Evolutionary conservation across 2,888 invertebrate genomes (phyloP).

Genomic region (Temnothorax unifasciatus): DNA sequence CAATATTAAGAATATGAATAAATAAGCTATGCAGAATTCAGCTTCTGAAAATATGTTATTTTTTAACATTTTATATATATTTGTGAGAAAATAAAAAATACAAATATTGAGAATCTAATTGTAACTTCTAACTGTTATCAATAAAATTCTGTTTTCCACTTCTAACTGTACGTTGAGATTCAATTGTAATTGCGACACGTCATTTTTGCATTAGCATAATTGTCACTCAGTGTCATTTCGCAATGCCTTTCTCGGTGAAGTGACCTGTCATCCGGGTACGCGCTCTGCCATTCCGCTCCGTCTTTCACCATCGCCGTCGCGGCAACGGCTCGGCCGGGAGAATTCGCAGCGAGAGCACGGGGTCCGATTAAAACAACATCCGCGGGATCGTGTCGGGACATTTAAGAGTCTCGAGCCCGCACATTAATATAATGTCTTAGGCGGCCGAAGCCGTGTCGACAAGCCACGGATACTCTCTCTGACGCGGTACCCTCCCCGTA

Average conservation of each 20-base stretch:
- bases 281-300: slow-evolving; percentile 18
- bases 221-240: slow-evolving; percentile 17
- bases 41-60: background rate
- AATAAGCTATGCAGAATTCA: background rate
- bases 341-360: slow-evolving; percentile 36
- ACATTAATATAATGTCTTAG: slow-evolving; percentile 79
- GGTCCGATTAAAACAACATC: slow-evolving; percentile 48
- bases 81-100: too few relatives aligned
- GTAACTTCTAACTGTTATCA: background rate
- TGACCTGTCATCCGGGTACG: background rate
- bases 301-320: background rate
- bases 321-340: background rate
- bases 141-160: background rate
- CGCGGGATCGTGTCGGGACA: slow-evolving; percentile 49
- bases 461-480: slow-evolving; percentile 70
- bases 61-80: background rate
- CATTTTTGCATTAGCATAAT: slow-evolving; percentile 11
- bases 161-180: background rate
- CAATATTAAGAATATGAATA: background rate
- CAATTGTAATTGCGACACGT: background rate
- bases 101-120: background rate
- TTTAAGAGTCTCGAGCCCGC: slow-evolving; percentile 63
- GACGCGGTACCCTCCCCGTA: slow-evolving; percentile 67
- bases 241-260: background rate
- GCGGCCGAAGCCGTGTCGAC: slow-evolving; percentile 76